phyloP scores from a whole-genome alignment of 2,113 vertebrate genomes.

The Prolemur simus region DNA sequence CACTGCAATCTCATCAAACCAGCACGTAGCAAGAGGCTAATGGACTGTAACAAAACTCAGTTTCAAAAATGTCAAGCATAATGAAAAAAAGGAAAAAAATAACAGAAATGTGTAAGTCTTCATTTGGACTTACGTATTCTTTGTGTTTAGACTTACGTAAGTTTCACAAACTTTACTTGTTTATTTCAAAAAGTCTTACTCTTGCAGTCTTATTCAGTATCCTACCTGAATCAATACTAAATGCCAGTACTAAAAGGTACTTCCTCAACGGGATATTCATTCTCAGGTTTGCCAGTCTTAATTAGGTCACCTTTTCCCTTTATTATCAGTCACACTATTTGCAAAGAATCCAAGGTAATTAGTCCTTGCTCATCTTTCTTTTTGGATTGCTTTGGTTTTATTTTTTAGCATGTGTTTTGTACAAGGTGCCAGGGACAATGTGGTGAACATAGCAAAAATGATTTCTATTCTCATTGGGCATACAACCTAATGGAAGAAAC shows the following conservation, averaged over 20 bases:
- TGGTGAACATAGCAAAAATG: neutral
- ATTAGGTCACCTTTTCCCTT: neutral
- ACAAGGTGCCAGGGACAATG: neutral
- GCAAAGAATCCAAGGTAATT: neutral
- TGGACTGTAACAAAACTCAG: slow-evolving; percentile 51
- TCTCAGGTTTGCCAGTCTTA: neutral
- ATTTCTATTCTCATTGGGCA: neutral
- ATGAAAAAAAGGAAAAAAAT: slow-evolving; percentile 13
- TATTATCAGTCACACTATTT: neutral
- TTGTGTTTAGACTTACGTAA: neutral
- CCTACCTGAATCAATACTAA: neutral
- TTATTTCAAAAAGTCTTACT: neutral
- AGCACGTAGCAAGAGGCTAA: neutral
- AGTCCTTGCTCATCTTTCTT: neutral
- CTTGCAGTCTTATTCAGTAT: neutral
- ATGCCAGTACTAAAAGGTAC: neutral
- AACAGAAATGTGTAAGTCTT: neutral
- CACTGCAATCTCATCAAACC: slow-evolving; percentile 27
- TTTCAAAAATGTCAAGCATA: slow-evolving; percentile 54
- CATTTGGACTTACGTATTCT: neutral
- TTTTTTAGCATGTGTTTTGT: neutral
- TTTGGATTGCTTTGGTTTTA: neutral
- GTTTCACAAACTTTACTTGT: neutral
- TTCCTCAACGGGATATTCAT: neutral
- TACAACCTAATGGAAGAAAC: neutral